Base-by-base conservation (phyloP, 1,140 invertebrate genomes). In the Drosophila burlai region DNA sequence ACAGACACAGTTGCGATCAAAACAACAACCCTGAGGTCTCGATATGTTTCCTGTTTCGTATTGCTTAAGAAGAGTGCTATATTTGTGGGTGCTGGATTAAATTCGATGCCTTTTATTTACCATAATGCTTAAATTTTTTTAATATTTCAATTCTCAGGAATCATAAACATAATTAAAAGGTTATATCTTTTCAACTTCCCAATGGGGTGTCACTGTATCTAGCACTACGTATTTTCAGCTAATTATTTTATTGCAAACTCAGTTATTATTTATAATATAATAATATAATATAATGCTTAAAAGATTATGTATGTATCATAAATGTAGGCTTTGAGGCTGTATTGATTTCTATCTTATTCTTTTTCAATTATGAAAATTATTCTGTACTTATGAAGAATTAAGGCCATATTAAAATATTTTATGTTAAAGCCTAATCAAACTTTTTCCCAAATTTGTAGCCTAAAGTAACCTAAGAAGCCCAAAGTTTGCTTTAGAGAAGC, bases 1-100 rank as follows among this genome's bases (percentile, higher is more conserved):
- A 11, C 72, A 75, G 61, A 40, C 42, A 38, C 72, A 24, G 36
- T 40, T 26, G 36, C 38, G 62, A 67, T 52, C 29, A 42, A 69
- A 54, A 58, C 40, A 71, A 50, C 31, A 42, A 55, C 36, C 63
- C 55, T 42, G 34, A 55, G 34, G 2, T 13, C 11, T 10, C 0
- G 1, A 24, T 11, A 40, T 57, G 24, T 26, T 40, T 57, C 54
- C 54, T 40, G 36, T 40, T 55, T 38, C 11, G 11, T 9, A 16
- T 34, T 13, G 11, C 5, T 18, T 18, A 18, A 13, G n/a, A n/a
- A n/a, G 8, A 10, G 8, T 5, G 10, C 26, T 50, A 3, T 52
- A 18, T 31, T 18, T 52, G 29, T 11, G 13, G n/a, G 29, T 1
- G 2, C 10, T 18, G 13, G 10, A 24, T 40, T 24, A 40, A 16